These are phyloP conservation scores for Carcina quercana DNA, from an alignment of 2,888 invertebrate genomes.

Conservation along the genomic window DNA sequence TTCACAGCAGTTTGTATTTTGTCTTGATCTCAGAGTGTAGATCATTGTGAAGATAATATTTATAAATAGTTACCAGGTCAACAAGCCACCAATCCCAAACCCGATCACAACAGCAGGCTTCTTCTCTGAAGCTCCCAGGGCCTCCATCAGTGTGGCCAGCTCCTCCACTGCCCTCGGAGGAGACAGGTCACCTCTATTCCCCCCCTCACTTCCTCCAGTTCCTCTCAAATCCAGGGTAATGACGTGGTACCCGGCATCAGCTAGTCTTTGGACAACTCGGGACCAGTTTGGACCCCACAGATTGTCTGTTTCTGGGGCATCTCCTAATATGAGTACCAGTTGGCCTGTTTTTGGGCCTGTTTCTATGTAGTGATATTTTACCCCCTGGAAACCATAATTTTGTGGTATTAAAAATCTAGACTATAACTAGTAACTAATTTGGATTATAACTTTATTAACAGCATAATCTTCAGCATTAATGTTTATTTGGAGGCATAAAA, in stretches of 20 bases:
- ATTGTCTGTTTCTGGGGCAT: conserved; percentile 52
- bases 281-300: conserved; percentile 54
- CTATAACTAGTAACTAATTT: no score
- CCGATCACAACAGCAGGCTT: conserved; percentile 54
- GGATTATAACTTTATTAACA: no score
- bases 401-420: no score
- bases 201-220: conserved; percentile 58
- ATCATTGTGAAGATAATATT: no score
- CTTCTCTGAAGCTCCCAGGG: conserved; percentile 45
- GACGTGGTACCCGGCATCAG: conserved; percentile 47
- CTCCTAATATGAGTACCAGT: conserved; percentile 50
- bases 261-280: conserved; percentile 38
- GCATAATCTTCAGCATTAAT: no score
- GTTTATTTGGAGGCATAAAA: no score
- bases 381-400: conserved; percentile 53
- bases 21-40: no score
- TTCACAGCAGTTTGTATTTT: no score
- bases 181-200: conserved; percentile 42
- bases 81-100: conserved; percentile 62
- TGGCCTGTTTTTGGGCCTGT: conserved; percentile 52
- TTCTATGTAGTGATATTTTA: conserved; percentile 67
- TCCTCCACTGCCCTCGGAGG: conserved; percentile 58
- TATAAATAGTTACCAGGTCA: conserved; percentile 48
- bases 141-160: conserved; percentile 41
- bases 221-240: conserved; percentile 60